Base-by-base conservation (phyloP, 2,888 invertebrate species). In the Coelopa pilipes region DNA sequence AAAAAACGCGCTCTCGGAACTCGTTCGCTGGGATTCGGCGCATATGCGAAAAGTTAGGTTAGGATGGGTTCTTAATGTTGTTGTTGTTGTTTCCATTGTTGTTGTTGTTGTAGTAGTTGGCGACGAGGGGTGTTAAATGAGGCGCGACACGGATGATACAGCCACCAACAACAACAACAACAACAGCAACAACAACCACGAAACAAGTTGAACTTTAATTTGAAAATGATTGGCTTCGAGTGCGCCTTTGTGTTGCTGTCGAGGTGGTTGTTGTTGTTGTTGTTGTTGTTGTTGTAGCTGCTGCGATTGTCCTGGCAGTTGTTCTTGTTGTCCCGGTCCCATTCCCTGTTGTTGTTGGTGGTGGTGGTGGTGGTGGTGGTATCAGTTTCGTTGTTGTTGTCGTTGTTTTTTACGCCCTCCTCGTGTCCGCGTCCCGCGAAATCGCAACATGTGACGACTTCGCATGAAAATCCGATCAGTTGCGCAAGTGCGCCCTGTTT, bases 361-460 rank as follows among this genome's bases (percentile, higher is more conserved):
- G 1, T 63, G 55, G 49, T 50, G n/a, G n/a, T 13, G 10, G 7
- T 60, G 55, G 66, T 72, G 19, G 49, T 50, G n/a, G n/a, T 13
- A 4, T 2, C 49, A 45, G 66, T 72, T 13, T 46, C 49, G 10
- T 34, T 46, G 15, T 19, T 66, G 60, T 15, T 15, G 60, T 46
- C 17, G 19, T 45, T 72, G 24, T 21, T 47, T 17, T 46, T 47
- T 65, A 15, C 12, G 17, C n/a, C 47, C 63, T 21, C 45, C 15
- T 9, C 11, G 10, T 12, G 15, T 63, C 12, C n/a, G 10, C 45
- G 17, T 13, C 9, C 50, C 1, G 3, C 17, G 46, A 11, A 78
- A 78, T 78, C 46, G 55, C 74, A 80, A 78, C 80, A 80, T 80
- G 79, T 80, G 80, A 79, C 77, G 77, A 55, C 62, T 79, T 78